Evolutionary conservation across 2,113 vertebrate genomes (phyloP).

Genomic region (Mesocricetus auratus): DNA sequence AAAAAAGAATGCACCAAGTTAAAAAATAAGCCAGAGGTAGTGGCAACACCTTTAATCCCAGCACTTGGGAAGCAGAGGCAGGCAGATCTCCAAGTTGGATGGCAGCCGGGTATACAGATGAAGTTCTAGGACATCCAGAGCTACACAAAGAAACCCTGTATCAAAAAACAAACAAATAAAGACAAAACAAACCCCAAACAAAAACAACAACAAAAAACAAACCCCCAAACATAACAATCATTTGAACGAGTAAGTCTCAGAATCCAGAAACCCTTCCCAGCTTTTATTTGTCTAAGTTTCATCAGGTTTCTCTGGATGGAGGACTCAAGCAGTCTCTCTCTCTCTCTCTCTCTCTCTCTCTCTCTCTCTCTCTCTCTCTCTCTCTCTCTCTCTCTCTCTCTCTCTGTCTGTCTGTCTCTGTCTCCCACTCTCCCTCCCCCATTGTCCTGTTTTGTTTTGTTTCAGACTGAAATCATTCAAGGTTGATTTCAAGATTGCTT

Average conservation of each 20-base stretch:
- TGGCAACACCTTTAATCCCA: not conserved
- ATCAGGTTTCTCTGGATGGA: not conserved
- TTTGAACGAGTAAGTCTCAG: conserved; percentile 10
- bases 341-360: not conserved
- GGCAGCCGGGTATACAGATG: not conserved
- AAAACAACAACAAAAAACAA: not conserved
- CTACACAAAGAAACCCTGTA: not conserved
- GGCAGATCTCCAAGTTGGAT: not conserved
- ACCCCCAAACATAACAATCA: not conserved
- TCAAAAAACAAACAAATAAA: not conserved
- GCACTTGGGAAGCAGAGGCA: not conserved
- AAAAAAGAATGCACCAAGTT: not conserved
- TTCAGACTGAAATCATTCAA: conserved; percentile 50
- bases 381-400: not conserved
- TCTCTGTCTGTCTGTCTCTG: not conserved
- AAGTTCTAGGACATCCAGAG: not conserved
- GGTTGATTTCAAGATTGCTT: conserved; percentile 65
- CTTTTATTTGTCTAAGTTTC: not conserved
- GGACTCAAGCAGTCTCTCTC: not conserved
- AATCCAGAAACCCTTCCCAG: not conserved
- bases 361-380: not conserved
- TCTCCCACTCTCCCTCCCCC: not conserved
- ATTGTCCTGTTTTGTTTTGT: conserved; percentile 46
- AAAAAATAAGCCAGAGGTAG: not conserved
- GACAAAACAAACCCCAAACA: no score